These are phyloP conservation scores for Lacerta bilineata DNA, from an alignment of 2,797 vertebrate genomes.

Conservation along the genomic window DNA sequence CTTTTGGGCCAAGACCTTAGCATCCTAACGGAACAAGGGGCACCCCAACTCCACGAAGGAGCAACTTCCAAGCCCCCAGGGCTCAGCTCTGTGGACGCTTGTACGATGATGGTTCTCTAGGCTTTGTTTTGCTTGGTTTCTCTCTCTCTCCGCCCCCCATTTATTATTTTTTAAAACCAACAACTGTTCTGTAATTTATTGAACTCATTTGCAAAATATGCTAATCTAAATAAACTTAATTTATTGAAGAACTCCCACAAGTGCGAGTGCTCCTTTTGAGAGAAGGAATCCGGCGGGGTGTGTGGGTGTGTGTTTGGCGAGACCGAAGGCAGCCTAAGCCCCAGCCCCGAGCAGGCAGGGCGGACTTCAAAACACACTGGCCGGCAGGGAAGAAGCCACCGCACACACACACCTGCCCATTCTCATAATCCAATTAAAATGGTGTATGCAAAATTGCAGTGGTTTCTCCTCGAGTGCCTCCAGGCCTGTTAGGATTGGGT, in stretches of 20 bases:
- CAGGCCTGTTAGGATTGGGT: background rate
- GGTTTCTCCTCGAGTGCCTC: no score
- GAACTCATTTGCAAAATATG: constrained; percentile 76
- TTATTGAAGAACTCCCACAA: constrained; percentile 74
- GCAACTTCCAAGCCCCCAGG: accelerated
- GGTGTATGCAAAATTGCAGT: no score
- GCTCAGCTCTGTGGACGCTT: background rate
- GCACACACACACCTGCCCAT: no score
- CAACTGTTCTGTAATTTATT: constrained; percentile 81
- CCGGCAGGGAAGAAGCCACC: no score
- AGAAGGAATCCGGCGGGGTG: no score
- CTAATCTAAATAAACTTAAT: constrained; percentile 84
- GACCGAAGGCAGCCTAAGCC: no score
- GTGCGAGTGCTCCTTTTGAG: no score
- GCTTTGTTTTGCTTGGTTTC: constrained; percentile 34
- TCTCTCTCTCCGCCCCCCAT: no score
- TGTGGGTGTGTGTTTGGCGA: no score
- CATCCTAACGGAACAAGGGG: accelerated
- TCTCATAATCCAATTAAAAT: background rate
- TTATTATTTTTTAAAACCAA: constrained; percentile 26
- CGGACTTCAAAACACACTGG: background rate
- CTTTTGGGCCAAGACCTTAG: background rate
- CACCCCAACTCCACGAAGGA: no score
- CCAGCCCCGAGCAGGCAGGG: background rate
- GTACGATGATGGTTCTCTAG: background rate